These are phyloP conservation scores for Ophion obscuratus DNA, from an alignment of 2,888 invertebrate genomes.

Conservation along the genomic window DNA sequence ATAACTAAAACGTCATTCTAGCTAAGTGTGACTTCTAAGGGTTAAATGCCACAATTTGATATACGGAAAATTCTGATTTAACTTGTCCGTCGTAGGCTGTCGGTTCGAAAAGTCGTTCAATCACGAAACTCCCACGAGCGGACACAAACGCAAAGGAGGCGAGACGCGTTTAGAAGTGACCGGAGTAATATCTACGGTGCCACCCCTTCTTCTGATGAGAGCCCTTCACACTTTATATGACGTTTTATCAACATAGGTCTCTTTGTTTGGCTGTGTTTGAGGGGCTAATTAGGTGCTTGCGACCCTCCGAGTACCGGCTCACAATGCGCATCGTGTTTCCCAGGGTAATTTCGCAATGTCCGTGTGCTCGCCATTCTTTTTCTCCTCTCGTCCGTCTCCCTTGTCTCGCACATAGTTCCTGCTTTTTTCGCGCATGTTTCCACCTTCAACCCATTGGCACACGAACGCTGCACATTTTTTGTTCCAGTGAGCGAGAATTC, in stretches of 20 bases:
- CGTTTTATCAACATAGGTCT: slow-evolving; percentile 78
- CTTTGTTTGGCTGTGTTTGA: slow-evolving; percentile 78
- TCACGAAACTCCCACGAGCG: slow-evolving; percentile 12
- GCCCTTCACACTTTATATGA: slow-evolving; percentile 71
- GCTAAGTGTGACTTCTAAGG: no score
- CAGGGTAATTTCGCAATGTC: slow-evolving; percentile 74
- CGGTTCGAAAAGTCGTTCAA: neutral
- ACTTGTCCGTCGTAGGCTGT: slow-evolving; percentile 14
- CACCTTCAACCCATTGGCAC: slow-evolving; percentile 31
- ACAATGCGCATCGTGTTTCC: slow-evolving; percentile 73
- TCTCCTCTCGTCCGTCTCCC: slow-evolving; percentile 51
- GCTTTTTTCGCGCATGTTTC: slow-evolving; percentile 6
- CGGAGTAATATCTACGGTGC: slow-evolving; percentile 53
- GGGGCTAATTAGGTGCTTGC: slow-evolving; percentile 79
- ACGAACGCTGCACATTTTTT: neutral
- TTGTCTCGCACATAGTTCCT: slow-evolving; percentile 30
- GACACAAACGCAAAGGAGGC: neutral
- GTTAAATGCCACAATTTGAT: neutral
- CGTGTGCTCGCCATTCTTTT: slow-evolving; percentile 48
- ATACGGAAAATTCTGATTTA: neutral
- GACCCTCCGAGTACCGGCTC: slow-evolving; percentile 69
- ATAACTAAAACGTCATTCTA: no score
- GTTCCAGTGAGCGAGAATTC: neutral
- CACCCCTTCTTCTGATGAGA: slow-evolving; percentile 33
- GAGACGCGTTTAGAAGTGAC: slow-evolving; percentile 46